Base-by-base conservation (phyloP, 2,113 vertebrate species). In the Ovis aries region DNA sequence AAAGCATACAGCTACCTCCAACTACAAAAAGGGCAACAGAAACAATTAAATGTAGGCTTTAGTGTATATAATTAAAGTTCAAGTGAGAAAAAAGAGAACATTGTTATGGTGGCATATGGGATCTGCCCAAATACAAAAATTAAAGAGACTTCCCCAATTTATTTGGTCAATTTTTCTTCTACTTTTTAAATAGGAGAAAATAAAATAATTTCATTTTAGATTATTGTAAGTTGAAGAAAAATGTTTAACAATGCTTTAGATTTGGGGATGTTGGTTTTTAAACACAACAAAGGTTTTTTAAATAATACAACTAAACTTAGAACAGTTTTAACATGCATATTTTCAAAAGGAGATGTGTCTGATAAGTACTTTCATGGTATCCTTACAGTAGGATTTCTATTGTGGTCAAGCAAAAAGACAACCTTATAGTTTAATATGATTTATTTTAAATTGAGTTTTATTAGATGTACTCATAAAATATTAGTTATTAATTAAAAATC, bases 401-500 rank as follows among this genome's bases (percentile, higher is more conserved):
- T 85, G 3, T 43, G 14, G 6, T 59, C 83, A 62, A 89, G 89
- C 59, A 19, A 31, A 77, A 67, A 89, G 33, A 21, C 33, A 82
- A 53, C 14, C 57, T 83, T 82, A 89, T 13, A 36, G 31, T 60
- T 94, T 96, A 90, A 87, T 88, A 13, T 15, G 83, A 82, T 67
- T 62, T 86, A 89, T 84, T 88, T 92, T 88, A 94, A 83, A 71
- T 31, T 81, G 36, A 60, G 48, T 92, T 98, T 94, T 74, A 11
- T 59, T 85, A 93, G 43, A 77, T 64, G 7, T 6, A 48, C 25
- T 90, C 62, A 92, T 60, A 90, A 96, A 86, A 62, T 85, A 60
- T 55, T 16, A 88, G 52, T 71, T 87, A 83, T 86, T 96, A 94
- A 95, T 92, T 90, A 94, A 94, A 96, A 94, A 88, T 10, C 8